phyloP scores from a whole-genome alignment of 2,113 vertebrate genomes.

The Pan troglodytes region NHGRI_mPanTro3-v2.1_pri NC_072408.2:134469001-134469500 shows the following conservation, averaged over 20 bases:
- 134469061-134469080: too few species aligned
- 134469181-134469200: neutral
- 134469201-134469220: neutral
- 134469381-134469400: neutral
- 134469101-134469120: too few species aligned
- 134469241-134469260: neutral
- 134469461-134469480: rapidly evolving
- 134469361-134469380: neutral
- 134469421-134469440: too few species aligned
- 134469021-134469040: too few species aligned
- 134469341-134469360: neutral
- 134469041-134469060: too few species aligned
- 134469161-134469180: neutral
- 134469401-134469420: neutral
- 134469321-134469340: neutral
- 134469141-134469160: rapidly evolving
- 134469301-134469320: neutral
- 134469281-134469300: neutral
- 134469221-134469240: neutral
- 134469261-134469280: neutral
- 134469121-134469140: too few species aligned
- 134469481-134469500: neutral
- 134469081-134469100: too few species aligned
- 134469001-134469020: too few species aligned
- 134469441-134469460: rapidly evolving